These are phyloP conservation scores for Malthinus seriepunctatus DNA, from an alignment of 2,888 invertebrate genomes.

Conservation along the genomic window DNA sequence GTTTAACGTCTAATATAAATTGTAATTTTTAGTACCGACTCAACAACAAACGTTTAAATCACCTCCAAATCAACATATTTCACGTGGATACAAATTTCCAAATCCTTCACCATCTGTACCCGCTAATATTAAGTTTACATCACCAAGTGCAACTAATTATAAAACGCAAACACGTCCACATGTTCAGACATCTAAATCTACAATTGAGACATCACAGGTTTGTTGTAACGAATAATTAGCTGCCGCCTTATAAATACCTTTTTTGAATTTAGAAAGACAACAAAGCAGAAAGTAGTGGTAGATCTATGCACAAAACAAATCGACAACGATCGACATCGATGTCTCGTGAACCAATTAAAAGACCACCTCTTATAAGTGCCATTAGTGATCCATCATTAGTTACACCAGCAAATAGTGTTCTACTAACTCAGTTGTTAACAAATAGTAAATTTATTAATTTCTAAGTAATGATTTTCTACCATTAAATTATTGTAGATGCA, in stretches of 20 bases:
- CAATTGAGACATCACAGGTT: conserved; percentile 14
- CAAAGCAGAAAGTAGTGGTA: conserved; percentile 34
- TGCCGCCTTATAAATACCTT: neutral
- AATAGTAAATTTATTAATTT: conserved; percentile 59
- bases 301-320: conserved; percentile 46
- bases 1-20: neutral
- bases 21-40: conserved; percentile 10
- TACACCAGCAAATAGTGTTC: conserved; percentile 62
- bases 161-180: conserved; percentile 21
- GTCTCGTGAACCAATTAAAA: conserved; percentile 56
- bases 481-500: conserved; percentile 29
- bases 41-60: conserved; percentile 33
- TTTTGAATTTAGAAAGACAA: conserved; percentile 34
- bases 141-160: conserved; percentile 41
- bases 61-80: conserved; percentile 33
- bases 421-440: conserved; percentile 82
- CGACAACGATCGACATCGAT: conserved; percentile 59
- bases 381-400: conserved; percentile 76
- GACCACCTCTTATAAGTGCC: conserved; percentile 70
- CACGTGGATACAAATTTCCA: conserved; percentile 46
- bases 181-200: conserved; percentile 4
- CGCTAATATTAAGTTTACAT: conserved; percentile 47
- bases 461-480: conserved; percentile 35
- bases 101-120: conserved; percentile 37
- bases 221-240: neutral